These are phyloP conservation scores for Kryptolebias ocellatus DNA, from an alignment of 2,797 vertebrate species.

Conservation along the genomic window DNA sequence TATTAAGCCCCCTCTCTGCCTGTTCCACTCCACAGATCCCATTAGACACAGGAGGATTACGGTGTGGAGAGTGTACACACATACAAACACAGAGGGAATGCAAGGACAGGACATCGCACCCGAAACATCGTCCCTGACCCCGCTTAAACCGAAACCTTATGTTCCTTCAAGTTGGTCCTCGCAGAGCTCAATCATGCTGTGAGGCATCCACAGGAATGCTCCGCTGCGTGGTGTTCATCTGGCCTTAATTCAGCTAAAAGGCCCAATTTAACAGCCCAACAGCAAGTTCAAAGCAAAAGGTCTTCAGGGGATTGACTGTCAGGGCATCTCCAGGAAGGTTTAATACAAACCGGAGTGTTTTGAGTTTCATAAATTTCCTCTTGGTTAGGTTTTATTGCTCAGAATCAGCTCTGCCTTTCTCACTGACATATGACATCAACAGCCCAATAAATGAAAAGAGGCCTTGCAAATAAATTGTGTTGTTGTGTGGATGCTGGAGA, in stretches of 20 bases:
- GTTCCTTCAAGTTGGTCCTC: constrained; percentile 11
- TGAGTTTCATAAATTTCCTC: constrained; percentile 4
- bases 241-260: constrained; percentile 14
- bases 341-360: constrained; percentile 2
- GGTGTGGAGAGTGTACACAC: constrained; percentile 51
- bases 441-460: constrained; percentile 8
- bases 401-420: constrained; percentile 9
- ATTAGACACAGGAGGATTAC: constrained; percentile 84
- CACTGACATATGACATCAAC: constrained; percentile 16
- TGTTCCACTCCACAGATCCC: constrained; percentile 83
- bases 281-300: constrained; percentile 3
- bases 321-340: constrained; percentile 6
- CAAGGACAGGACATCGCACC: constrained; percentile 67
- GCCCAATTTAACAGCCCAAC: constrained; percentile 8
- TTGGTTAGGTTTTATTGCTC: constrained; percentile 5
- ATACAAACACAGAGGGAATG: constrained; percentile 49
- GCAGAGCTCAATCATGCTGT: constrained; percentile 1
- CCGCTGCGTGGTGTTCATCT: background rate
- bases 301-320: background rate
- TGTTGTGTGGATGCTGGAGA: constrained; percentile 9
- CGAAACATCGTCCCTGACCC: constrained; percentile 32
- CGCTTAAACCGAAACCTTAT: constrained; percentile 38
- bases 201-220: background rate
- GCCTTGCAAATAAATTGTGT: constrained; percentile 7
- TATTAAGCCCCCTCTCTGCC: constrained; percentile 80